Evolutionary conservation across 2,888 invertebrate species (phyloP), one percentile per base, ranked within the genome.

Genomic region (Ormyrus nitidulus): DNA sequence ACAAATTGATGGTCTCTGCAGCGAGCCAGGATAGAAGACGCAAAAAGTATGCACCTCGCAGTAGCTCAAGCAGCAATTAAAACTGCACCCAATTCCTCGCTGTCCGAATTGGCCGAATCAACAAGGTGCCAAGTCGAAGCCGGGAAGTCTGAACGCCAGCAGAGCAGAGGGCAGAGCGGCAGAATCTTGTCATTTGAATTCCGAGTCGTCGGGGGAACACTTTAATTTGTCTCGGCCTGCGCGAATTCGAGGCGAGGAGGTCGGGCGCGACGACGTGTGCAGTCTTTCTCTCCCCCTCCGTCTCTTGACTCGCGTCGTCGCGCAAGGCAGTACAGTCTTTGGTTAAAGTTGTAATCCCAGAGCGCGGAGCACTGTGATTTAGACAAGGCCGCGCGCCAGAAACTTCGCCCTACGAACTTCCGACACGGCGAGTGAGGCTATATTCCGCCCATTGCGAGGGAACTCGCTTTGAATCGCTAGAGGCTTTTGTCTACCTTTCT

Each of bases 321-420:
- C 34, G 44, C 34, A 58, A 53, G 19, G n/a, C 58, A 48, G 82
- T 79, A 82, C 74, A 77, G 83, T 81, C 81, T 79, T 77, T 80
- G 82, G 78, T 74, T 81, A 82, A 87, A 88, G 85, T 88, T 87
- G 86, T 88, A 88, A 88, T 88, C 87, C 87, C 84, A 83, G 64
- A 51, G 83, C 83, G 80, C 84, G 83, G 34, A 85, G 83, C 83
- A 81, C 83, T 77, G 85, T 84, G 87, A 87, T 88, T 88, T 85
- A 83, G 86, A 86, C 85, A 84, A 84, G 85, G 83, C 79, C 76
- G 82, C 81, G 79, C 76, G 82, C 81, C 82, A 75, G 84, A 83
- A 85, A 89, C 87, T 85, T 87, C 89, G 85, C 83, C 81, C 84
- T 65, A 70, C 51, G 82, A 87, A 88, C 85, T 87, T 89, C 83